Evolutionary conservation across 1,140 invertebrate species (phyloP).

Genomic region (Magallana ariakensis): DNA sequence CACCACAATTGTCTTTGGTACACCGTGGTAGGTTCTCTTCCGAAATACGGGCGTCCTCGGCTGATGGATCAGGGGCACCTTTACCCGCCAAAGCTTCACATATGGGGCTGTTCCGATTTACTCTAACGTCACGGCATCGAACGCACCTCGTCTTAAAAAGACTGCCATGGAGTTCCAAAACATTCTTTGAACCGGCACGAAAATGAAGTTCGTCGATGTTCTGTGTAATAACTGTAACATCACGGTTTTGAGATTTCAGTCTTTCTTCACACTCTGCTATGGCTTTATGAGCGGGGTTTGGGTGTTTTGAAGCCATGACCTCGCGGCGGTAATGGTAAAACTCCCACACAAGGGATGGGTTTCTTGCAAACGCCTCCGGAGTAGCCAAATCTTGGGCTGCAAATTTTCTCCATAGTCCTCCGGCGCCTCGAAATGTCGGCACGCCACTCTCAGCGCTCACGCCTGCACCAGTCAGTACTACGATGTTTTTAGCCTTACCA

Average conservation of each 20-base stretch:
- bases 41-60: constrained; percentile 83
- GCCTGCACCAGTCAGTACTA: constrained; percentile 88
- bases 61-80: constrained; percentile 82
- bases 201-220: constrained; percentile 80
- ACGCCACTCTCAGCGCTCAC: constrained; percentile 91
- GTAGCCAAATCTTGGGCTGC: constrained; percentile 84
- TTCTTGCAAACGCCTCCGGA: constrained; percentile 84
- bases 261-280: constrained; percentile 89
- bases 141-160: constrained; percentile 91
- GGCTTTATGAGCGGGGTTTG: constrained; percentile 90
- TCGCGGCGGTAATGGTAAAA: constrained; percentile 89
- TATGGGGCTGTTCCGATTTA: constrained; percentile 91
- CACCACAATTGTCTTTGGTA: constrained; percentile 83
- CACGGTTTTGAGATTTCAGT: constrained; percentile 82
- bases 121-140: constrained; percentile 86
- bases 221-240: constrained; percentile 80
- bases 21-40: constrained; percentile 87
- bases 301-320: constrained; percentile 83
- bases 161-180: constrained; percentile 81
- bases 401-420: constrained; percentile 89
- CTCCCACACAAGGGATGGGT: constrained; percentile 89
- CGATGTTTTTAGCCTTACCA: constrained; percentile 76
- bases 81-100: constrained; percentile 85
- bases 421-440: constrained; percentile 89
- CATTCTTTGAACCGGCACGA: constrained; percentile 76